Evolutionary conservation across 2,113 vertebrate species (phyloP).

Genomic region (Megaptera novaeangliae): DNA sequence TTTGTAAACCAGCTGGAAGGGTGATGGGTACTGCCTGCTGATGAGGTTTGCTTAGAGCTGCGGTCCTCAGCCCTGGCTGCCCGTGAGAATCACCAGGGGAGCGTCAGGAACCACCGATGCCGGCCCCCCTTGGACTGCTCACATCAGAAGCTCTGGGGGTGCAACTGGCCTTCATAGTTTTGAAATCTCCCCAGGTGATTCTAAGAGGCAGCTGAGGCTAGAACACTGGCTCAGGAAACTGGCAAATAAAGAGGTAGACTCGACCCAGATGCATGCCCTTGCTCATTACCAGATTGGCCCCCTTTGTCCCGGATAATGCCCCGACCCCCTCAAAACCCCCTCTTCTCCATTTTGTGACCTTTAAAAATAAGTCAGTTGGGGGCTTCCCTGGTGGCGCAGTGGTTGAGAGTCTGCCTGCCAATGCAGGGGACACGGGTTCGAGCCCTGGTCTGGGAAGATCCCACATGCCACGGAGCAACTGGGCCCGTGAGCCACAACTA

Average conservation of each 20-base stretch:
- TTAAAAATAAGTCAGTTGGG: background rate
- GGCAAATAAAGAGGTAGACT: background rate
- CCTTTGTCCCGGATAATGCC: background rate
- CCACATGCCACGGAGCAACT: too few relatives aligned
- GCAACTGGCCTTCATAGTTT: accelerated
- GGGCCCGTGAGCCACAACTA: too few relatives aligned
- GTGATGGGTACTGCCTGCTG: accelerated
- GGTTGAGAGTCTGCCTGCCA: too few relatives aligned
- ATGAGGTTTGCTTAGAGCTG: background rate
- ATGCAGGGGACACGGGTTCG: too few relatives aligned
- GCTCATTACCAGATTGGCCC: background rate
- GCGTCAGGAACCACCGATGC: background rate
- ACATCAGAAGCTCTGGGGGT: background rate
- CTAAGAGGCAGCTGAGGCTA: background rate
- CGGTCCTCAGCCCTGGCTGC: background rate
- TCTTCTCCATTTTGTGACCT: background rate
- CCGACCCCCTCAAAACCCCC: accelerated
- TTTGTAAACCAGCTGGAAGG: background rate
- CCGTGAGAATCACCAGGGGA: background rate
- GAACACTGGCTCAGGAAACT: background rate
- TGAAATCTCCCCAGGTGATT: background rate
- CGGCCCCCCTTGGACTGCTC: too few relatives aligned
- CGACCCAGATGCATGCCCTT: background rate
- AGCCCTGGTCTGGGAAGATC: too few relatives aligned
- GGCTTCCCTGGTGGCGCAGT: too few relatives aligned